Evolutionary conservation across 2,113 vertebrate species (phyloP).

Genomic region (Calonectris borealis): DNA sequence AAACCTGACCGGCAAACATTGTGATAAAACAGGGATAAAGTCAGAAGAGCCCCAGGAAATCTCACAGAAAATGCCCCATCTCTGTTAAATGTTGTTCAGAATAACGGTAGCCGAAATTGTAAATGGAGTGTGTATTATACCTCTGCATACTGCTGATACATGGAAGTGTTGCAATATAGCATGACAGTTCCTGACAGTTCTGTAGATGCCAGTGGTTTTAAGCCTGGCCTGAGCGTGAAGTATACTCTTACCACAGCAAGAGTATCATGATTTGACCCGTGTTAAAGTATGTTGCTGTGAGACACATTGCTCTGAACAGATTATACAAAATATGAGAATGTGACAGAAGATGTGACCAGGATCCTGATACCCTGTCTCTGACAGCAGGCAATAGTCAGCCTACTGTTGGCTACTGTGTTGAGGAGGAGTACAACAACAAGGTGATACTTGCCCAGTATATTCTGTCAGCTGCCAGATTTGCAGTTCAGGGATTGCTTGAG

Average conservation of each 20-base stretch:
- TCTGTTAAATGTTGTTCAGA: neutral
- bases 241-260: neutral
- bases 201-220: neutral
- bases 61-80: neutral
- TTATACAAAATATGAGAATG: neutral
- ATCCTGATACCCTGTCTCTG: neutral
- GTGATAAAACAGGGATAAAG: neutral
- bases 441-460: neutral
- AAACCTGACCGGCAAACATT: neutral
- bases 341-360: neutral
- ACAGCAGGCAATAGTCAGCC: neutral
- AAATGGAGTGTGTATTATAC: fast-evolving
- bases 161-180: neutral
- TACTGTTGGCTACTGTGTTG: neutral
- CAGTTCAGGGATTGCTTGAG: neutral
- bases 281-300: neutral
- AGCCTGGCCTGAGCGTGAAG: neutral
- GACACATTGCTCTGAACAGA: neutral
- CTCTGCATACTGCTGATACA: neutral
- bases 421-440: neutral
- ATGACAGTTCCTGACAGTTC: neutral
- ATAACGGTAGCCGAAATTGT: neutral
- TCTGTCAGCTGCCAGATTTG: neutral
- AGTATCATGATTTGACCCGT: neutral
- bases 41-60: neutral